phyloP scores from a whole-genome alignment of 2,888 invertebrate genomes.

The Operophtera brumata region DNA sequence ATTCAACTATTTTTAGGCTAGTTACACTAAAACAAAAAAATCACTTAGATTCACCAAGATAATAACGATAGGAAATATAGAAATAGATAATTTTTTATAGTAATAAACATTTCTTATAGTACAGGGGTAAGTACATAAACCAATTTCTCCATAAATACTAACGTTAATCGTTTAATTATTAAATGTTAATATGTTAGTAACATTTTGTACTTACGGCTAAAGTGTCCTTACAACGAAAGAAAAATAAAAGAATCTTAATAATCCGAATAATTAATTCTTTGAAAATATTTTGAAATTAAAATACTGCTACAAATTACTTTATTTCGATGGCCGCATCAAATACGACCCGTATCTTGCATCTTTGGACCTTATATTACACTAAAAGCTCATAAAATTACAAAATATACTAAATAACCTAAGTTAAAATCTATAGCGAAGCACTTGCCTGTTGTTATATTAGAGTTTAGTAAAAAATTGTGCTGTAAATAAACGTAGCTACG shows the following conservation, averaged over 20 bases:
- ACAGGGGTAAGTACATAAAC: conserved; percentile 73
- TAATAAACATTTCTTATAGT: conserved; percentile 52
- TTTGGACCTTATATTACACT: conserved; percentile 73
- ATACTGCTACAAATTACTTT: conserved; percentile 66
- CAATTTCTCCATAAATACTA: conserved; percentile 60
- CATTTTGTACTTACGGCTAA: conserved; percentile 72
- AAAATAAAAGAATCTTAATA: conserved; percentile 49
- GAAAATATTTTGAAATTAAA: conserved; percentile 46
- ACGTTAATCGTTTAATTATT: conserved; percentile 44
- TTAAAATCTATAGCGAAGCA: conserved; percentile 64
- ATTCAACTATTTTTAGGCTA: conserved; percentile 21
- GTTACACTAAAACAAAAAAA: conserved; percentile 37
- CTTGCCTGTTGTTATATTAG: conserved; percentile 47
- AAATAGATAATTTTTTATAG: conserved; percentile 51
- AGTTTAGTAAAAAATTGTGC: conserved; percentile 66
- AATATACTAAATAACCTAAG: conserved; percentile 55
- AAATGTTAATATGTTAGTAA: conserved; percentile 69
- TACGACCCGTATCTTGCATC: conserved; percentile 57
- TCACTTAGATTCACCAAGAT: conserved; percentile 52
- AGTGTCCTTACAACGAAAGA: conserved; percentile 55
- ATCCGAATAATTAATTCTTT: conserved; percentile 45
- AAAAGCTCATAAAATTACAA: conserved; percentile 63
- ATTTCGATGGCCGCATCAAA: conserved; percentile 56
- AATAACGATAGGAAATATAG: conserved; percentile 41
- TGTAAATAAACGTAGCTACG: conserved; percentile 46